Conservation (phyloP, 2,113 vertebrate genomes). For the Pterophyllum scalare region DNA sequence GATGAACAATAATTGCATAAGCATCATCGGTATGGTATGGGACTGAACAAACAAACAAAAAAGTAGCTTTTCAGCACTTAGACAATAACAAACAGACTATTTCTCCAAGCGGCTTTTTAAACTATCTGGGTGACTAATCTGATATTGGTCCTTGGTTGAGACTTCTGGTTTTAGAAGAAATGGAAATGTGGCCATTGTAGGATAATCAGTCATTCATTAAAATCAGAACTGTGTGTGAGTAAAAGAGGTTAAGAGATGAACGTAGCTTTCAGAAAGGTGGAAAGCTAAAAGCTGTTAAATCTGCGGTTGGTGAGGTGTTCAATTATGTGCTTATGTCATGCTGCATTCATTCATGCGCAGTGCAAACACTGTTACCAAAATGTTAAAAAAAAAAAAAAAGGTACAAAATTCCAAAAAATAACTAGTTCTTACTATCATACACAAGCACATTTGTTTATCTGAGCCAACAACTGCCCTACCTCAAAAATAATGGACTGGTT, state of each 20-base stretch:
- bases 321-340: neutral
- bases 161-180: no score
- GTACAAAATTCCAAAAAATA: neutral
- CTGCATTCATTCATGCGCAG: neutral
- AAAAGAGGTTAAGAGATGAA: neutral
- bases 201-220: neutral
- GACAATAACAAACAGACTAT: neutral
- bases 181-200: no score
- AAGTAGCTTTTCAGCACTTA: neutral
- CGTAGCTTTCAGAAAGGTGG: neutral
- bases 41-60: neutral
- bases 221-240: neutral
- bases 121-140: no score
- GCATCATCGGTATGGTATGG: no score
- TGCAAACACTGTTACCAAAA: neutral
- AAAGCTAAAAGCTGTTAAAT: neutral
- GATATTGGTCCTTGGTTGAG: no score
- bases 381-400: no score
- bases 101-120: neutral
- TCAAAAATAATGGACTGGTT: constrained; percentile 99
- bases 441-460: neutral
- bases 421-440: neutral
- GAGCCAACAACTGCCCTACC: constrained; percentile 76
- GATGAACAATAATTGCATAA: neutral
- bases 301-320: neutral